Conservation (phyloP, 37 sponge, comb jelly and placozoan species). For the Beroe ovata region DNA sequence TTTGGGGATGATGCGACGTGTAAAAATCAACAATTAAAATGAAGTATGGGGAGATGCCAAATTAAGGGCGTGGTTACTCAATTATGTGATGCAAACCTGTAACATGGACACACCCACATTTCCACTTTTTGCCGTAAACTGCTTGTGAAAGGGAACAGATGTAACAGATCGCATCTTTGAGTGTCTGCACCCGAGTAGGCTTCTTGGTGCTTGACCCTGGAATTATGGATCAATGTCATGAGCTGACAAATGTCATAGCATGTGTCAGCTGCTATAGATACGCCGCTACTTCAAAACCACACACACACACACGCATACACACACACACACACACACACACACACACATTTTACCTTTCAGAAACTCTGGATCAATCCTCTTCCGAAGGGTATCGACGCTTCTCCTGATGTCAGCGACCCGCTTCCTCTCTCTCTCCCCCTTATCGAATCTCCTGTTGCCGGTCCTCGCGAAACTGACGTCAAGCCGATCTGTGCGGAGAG, state of each 20-base stretch:
- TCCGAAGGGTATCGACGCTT: slow-evolving; percentile 10
- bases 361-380: slow-evolving; percentile 47
- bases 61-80: too few relatives aligned
- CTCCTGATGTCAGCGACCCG: slow-evolving; percentile 34
- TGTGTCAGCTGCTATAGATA: too few relatives aligned
- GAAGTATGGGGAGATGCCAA: too few relatives aligned
- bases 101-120: neutral
- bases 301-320: too few relatives aligned
- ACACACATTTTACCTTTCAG: too few relatives aligned
- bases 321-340: too few relatives aligned
- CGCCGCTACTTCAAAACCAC: too few relatives aligned
- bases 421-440: slow-evolving; percentile 53
- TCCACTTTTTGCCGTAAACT: slow-evolving; percentile 9
- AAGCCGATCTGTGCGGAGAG: neutral
- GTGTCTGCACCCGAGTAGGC: slow-evolving; percentile 42
- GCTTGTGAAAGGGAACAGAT: slow-evolving; percentile 51
- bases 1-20: too few relatives aligned
- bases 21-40: neutral
- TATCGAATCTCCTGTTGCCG: slow-evolving; percentile 11
- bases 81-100: too few relatives aligned
- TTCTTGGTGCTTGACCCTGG: slow-evolving; percentile 42
- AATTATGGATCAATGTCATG: neutral
- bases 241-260: too few relatives aligned
- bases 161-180: slow-evolving; percentile 42
- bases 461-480: neutral